Evolutionary conservation across 35 echinoderm and acorn worm genomes (phyloP).

Genomic region (Ptychodera flava): DNA sequence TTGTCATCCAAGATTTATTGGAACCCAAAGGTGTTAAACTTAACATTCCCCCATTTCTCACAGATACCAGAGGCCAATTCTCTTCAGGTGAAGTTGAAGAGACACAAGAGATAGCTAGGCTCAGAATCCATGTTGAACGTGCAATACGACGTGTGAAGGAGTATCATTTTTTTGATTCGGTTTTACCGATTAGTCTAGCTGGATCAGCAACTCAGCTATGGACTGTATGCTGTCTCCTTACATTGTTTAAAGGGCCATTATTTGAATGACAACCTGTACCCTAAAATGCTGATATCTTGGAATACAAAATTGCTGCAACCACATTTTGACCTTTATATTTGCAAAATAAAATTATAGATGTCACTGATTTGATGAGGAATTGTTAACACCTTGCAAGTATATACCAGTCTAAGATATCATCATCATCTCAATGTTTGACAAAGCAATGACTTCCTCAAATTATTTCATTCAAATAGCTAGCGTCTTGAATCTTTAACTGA

Average conservation of each 20-base stretch:
- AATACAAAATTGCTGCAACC: too few species aligned
- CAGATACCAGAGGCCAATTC: constrained; percentile 1
- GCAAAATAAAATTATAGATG: too few species aligned
- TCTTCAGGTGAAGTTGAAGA: constrained; percentile 23
- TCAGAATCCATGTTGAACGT: constrained; percentile 15
- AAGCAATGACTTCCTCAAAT: too few species aligned
- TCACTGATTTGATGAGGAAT: too few species aligned
- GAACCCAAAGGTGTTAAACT: background rate
- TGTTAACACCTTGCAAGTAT: too few species aligned
- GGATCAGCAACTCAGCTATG: constrained; percentile 22
- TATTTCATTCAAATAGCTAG: too few species aligned
- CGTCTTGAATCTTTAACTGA: too few species aligned
- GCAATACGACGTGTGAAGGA: constrained; percentile 23
- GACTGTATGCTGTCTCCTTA: constrained; percentile 23
- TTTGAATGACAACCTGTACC: too few species aligned
- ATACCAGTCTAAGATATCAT: too few species aligned
- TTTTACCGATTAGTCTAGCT: constrained; percentile 9
- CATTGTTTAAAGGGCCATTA: constrained; percentile 22
- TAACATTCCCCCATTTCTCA: constrained; percentile 9
- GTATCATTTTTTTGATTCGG: constrained; percentile 14
- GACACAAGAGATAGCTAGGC: constrained; percentile 9
- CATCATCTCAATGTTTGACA: too few species aligned
- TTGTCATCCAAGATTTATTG: constrained; percentile 8
- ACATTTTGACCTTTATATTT: too few species aligned
- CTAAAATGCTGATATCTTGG: too few species aligned